phyloP scores from a whole-genome alignment of 2,888 invertebrate species.

The Harpagoxenus sublaevis region DNA sequence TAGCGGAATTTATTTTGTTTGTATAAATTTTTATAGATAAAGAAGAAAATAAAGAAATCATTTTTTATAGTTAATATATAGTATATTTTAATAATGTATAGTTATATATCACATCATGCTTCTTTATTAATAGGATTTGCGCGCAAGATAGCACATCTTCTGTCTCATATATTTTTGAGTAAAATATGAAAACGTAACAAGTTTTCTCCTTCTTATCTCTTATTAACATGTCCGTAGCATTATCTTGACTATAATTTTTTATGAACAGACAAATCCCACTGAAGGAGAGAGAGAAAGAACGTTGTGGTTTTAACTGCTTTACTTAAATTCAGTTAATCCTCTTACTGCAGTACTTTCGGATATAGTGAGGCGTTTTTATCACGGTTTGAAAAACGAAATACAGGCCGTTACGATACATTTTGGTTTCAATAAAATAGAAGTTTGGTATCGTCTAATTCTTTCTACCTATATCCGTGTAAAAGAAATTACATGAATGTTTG shows the following conservation, averaged over 20 bases:
- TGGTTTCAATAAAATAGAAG: neutral
- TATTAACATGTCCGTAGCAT: slow-evolving; percentile 5
- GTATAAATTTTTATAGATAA: neutral
- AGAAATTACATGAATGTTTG: neutral
- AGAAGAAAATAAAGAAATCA: neutral
- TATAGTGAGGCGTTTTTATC: slow-evolving; percentile 25
- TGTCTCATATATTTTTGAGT: neutral
- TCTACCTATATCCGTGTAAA: neutral
- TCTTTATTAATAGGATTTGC: neutral
- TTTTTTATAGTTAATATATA: neutral
- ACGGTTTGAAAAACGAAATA: slow-evolving; percentile 17
- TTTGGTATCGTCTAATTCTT: neutral
- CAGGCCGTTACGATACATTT: neutral
- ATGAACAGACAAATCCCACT: slow-evolving; percentile 22
- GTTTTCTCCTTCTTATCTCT: neutral
- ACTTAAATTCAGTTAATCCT: slow-evolving; percentile 44
- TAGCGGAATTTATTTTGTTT: neutral
- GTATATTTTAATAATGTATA: neutral
- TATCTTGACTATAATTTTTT: slow-evolving; percentile 31
- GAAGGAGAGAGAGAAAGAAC: neutral
- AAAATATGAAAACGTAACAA: neutral
- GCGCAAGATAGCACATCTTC: neutral
- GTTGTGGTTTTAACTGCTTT: slow-evolving; percentile 27
- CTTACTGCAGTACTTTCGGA: slow-evolving; percentile 29
- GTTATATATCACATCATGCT: neutral